Evolutionary conservation across 1,140 invertebrate species (phyloP), one percentile per base, ranked within the genome.

Genomic region (Lanistes nyassanus): DNA sequence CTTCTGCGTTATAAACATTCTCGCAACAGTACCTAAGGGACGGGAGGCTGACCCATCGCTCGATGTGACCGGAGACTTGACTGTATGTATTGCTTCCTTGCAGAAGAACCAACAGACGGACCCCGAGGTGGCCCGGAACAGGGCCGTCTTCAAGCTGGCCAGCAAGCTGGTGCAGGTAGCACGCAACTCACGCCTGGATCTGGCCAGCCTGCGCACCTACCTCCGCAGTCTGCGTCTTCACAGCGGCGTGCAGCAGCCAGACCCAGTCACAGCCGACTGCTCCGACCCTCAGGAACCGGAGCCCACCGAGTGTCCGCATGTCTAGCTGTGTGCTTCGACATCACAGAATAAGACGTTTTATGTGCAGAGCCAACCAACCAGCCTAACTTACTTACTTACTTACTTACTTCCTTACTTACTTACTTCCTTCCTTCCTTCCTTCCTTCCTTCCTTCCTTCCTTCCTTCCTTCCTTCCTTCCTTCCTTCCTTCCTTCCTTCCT

Each of bases 141-240:
- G 83, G 71, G 84, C 85, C 34, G 76, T 82, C 3, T 88, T 87
- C 65, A 87, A 86, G 66, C 81, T 88, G n/a, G 85, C 85, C 1
- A 83, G 78, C 55, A 80, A 83, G 36, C 78, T 88, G 31, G 76
- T 85, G 3, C 87, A 88, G 76, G 76, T 83, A 60, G 86, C 85
- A 2, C 82, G 79, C 26, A 88, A 85, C 64, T 87, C 86, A 29
- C 79, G 80, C 58, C 80, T 88, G 53, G 85, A 87, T 76, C 77
- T 81, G 6, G 77, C 81, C 21, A 82, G 83, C 39, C 79, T 88
- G 0, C 79, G 77, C 42, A 66, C 76, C 7, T 88, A 86, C 74
- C 76, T 88, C 5, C 74, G 65, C 64, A 84, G 75, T 55, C 75
- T 88, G 36, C 84, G 79, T 55, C 74, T 77, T 31, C 84, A 86